Evolutionary conservation across 2,888 invertebrate species (phyloP).

Genomic region (Ormyrus thymus): DNA sequence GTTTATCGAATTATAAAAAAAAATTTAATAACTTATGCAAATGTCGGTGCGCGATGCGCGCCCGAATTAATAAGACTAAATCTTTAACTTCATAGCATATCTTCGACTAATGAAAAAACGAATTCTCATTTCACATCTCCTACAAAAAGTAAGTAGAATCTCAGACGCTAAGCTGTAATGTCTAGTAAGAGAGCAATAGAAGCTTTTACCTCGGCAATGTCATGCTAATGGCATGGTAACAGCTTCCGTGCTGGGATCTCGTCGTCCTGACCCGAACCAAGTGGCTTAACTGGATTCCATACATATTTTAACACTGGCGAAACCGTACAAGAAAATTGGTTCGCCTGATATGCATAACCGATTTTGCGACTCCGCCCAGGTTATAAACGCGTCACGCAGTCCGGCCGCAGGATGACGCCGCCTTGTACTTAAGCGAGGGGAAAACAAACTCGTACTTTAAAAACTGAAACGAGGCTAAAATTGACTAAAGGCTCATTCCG

Average conservation of each 20-base stretch:
- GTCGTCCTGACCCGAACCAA: slow-evolving; percentile 50
- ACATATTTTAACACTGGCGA: slow-evolving; percentile 74
- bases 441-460: no score
- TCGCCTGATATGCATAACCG: slow-evolving; percentile 71
- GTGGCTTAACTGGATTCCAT: slow-evolving; percentile 73
- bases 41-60: neutral
- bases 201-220: slow-evolving; percentile 64
- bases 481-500: no score
- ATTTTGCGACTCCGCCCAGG: slow-evolving; percentile 64
- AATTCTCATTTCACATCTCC: no score
- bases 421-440: no score
- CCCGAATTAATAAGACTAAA: slow-evolving; percentile 1
- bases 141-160: neutral
- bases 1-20: neutral
- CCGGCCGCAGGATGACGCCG: no score
- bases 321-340: slow-evolving; percentile 73
- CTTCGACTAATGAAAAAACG: no score
- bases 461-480: no score
- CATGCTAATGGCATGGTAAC: slow-evolving; percentile 74
- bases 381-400: no score
- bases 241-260: slow-evolving; percentile 66
- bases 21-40: neutral
- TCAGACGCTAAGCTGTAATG: neutral
- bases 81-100: no score
- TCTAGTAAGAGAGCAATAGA: slow-evolving; percentile 12